Conservation (phyloP, 2,888 invertebrate genomes). For the Gymnoscelis rufifasciata region DNA sequence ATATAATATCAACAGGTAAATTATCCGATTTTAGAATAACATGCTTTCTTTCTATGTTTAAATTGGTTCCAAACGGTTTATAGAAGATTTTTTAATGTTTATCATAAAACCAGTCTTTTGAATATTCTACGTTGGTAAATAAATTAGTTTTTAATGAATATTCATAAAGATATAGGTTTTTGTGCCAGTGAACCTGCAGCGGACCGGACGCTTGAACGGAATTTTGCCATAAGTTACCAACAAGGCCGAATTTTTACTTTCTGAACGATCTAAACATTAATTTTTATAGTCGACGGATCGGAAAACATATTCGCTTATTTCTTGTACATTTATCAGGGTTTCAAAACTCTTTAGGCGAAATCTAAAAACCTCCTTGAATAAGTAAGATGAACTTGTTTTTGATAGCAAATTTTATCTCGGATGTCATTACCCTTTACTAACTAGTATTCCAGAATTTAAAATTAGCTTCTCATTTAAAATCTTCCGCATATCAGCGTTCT, state of each 20-base stretch:
- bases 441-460: slow-evolving; percentile 1
- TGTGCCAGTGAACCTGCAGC: slow-evolving; percentile 15
- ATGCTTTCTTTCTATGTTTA: no score
- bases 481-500: slow-evolving; percentile 8
- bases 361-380: no score
- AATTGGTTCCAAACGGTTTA: slow-evolving; percentile 6
- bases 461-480: slow-evolving; percentile 8
- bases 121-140: slow-evolving; percentile 7
- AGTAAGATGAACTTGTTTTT: no score
- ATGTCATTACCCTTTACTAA: neutral
- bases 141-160: slow-evolving; percentile 13
- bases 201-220: slow-evolving; percentile 9
- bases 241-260: neutral
- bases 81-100: slow-evolving; percentile 1
- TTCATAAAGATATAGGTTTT: slow-evolving; percentile 14
- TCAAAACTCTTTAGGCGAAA: no score
- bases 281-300: neutral
- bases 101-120: slow-evolving; percentile 11
- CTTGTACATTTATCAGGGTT: no score
- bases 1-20: no score
- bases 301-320: no score
- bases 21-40: no score
- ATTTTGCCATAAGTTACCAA: slow-evolving; percentile 11
- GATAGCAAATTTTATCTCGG: no score
- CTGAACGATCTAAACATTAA: neutral